These are phyloP conservation scores for Limnephilus auricula DNA, from an alignment of 2,888 invertebrate species.

Conservation along the genomic window DNA sequence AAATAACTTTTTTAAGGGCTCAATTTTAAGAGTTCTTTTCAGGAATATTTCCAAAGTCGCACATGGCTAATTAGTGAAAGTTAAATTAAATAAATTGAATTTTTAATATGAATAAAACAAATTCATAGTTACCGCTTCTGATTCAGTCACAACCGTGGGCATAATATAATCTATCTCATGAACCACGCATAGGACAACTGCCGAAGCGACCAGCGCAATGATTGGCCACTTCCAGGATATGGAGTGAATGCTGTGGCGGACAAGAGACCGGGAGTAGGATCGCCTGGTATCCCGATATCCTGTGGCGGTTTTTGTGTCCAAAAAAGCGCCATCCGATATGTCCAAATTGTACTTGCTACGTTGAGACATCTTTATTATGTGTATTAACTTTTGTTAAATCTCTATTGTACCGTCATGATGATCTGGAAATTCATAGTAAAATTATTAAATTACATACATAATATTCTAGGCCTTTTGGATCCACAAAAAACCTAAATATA, in stretches of 20 bases:
- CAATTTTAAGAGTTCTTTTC: too few species aligned
- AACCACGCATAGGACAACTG: slow-evolving; percentile 36
- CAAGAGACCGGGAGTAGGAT: neutral
- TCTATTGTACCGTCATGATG: neutral
- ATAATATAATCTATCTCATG: slow-evolving; percentile 50
- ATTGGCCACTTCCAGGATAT: slow-evolving; percentile 59
- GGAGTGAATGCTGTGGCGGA: slow-evolving; percentile 45
- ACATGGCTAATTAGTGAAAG: too few species aligned
- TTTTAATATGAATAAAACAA: too few species aligned
- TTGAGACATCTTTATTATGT: neutral
- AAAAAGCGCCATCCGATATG: neutral
- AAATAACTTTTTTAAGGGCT: too few species aligned
- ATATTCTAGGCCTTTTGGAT: too few species aligned
- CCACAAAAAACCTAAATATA: too few species aligned
- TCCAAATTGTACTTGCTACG: neutral
- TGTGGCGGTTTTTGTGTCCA: neutral
- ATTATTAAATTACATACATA: too few species aligned
- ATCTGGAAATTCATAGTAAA: neutral
- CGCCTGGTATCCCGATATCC: neutral
- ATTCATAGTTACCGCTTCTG: slow-evolving; percentile 40
- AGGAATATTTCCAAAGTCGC: too few species aligned
- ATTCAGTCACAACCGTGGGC: slow-evolving; percentile 45
- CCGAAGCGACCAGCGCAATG: slow-evolving; percentile 20
- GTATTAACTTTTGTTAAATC: neutral
- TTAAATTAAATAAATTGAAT: too few species aligned